Conservation (phyloP, 2,888 invertebrate species). For the Drosophila austrosaltans region DNA sequence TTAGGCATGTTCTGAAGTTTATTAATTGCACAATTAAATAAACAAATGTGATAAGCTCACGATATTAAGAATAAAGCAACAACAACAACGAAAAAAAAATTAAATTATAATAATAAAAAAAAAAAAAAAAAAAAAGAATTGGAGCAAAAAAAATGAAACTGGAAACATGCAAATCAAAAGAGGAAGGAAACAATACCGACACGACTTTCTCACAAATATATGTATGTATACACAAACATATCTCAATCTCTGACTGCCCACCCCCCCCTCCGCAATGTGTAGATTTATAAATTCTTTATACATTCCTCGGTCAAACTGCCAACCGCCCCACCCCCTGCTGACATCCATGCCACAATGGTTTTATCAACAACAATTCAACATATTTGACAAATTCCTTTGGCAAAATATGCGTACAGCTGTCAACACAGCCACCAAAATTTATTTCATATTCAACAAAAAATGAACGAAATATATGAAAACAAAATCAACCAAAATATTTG, state of each 20-base stretch:
- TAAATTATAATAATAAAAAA: neutral
- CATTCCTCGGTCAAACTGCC: constrained; percentile 53
- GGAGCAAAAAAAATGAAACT: neutral
- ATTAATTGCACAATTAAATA: constrained; percentile 39
- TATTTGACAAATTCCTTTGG: constrained; percentile 64
- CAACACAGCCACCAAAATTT: constrained; percentile 55
- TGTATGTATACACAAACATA: too few relatives aligned
- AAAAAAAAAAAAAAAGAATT: neutral
- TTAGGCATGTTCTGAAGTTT: constrained; percentile 33
- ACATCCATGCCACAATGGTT: constrained; percentile 42
- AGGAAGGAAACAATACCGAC: constrained; percentile 25
- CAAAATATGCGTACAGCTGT: constrained; percentile 50
- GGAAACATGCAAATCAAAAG: constrained; percentile 36
- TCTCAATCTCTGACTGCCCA: neutral
- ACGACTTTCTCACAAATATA: neutral
- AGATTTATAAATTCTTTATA: constrained; percentile 36
- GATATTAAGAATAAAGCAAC: neutral
- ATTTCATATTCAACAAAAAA: constrained; percentile 49
- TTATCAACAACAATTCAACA: constrained; percentile 61
- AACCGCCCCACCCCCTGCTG: neutral
- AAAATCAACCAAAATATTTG: constrained; percentile 31
- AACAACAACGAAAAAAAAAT: neutral
- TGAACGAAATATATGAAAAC: constrained; percentile 31
- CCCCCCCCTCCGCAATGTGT: neutral
- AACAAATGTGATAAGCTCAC: constrained; percentile 28